phyloP scores from a whole-genome alignment of 1,140 invertebrate species.

The Xylocopa sonorina region DNA sequence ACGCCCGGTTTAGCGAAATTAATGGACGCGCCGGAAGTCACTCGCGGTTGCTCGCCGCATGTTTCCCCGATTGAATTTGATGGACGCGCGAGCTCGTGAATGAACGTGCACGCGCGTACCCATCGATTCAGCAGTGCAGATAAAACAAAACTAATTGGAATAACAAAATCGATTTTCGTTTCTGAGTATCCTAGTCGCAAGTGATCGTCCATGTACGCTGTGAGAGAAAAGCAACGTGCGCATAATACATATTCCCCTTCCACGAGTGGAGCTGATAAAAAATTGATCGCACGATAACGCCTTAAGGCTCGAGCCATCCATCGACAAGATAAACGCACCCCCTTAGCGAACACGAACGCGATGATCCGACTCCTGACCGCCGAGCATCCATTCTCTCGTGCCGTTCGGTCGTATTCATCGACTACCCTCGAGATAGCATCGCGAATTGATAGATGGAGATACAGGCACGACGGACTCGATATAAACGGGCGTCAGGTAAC shows the following conservation, averaged over 20 bases:
- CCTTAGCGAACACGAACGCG: background rate
- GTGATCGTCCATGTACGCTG: no score
- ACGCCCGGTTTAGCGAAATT: conserved; percentile 42
- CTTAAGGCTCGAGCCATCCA: background rate
- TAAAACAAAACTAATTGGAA: no score
- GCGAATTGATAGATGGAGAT: conserved; percentile 56
- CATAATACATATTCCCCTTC: background rate
- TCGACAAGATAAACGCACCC: conserved; percentile 12
- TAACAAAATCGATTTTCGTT: no score
- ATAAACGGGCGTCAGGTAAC: conserved; percentile 20
- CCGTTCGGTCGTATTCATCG: no score
- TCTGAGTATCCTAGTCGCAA: no score
- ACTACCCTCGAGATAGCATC: background rate
- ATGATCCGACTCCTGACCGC: background rate
- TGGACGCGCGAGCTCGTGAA: background rate
- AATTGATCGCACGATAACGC: conserved; percentile 22
- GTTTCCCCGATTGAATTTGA: conserved; percentile 22
- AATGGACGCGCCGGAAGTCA: conserved; percentile 27
- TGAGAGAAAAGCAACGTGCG: background rate
- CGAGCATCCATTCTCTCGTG: no score
- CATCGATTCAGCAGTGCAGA: no score
- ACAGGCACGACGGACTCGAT: conserved; percentile 1
- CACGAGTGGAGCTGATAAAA: conserved; percentile 4
- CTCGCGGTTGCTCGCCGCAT: no score
- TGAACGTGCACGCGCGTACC: background rate